phyloP scores from a whole-genome alignment of 2,113 vertebrate species.

The Corythaixoides concolor region DNA sequence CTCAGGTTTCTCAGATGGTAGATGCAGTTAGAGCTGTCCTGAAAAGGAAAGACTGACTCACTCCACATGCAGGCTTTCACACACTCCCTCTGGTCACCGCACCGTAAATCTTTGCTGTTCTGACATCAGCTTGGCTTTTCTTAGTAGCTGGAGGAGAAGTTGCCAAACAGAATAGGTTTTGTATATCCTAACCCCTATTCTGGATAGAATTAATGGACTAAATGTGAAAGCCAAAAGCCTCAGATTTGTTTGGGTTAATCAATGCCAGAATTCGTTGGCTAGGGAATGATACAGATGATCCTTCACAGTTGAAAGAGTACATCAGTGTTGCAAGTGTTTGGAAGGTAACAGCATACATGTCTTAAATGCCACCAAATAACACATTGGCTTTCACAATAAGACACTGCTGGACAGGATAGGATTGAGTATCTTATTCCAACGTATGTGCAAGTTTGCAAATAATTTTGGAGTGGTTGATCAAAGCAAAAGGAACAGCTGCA shows the following conservation, averaged over 20 bases:
- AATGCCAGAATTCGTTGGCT: slow-evolving; percentile 43
- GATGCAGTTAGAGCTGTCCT: not conserved
- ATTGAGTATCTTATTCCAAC: not conserved
- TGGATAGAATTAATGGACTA: slow-evolving; percentile 27
- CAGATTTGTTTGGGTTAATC: slow-evolving; percentile 62
- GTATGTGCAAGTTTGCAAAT: not conserved
- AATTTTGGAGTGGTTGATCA: not conserved
- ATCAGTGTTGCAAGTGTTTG: not conserved
- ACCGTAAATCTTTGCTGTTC: slow-evolving; percentile 22
- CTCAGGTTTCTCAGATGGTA: not conserved
- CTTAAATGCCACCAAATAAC: slow-evolving; percentile 1
- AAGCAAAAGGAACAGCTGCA: slow-evolving; percentile 15
- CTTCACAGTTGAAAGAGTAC: slow-evolving; percentile 1
- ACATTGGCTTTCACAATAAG: not conserved
- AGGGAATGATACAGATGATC: slow-evolving; percentile 32
- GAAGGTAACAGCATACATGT: not conserved
- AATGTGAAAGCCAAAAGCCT: slow-evolving; percentile 52
- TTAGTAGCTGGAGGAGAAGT: not conserved
- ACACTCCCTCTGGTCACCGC: not conserved
- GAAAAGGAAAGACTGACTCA: slow-evolving; percentile 43
- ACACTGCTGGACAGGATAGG: not conserved
- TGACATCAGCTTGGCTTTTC: slow-evolving; percentile 44
- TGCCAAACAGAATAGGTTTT: slow-evolving; percentile 53
- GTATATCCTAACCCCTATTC: slow-evolving; percentile 47
- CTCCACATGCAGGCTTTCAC: not conserved